Evolutionary conservation across 2,888 invertebrate genomes (phyloP).

Genomic region (Halictus ligatus): DNA sequence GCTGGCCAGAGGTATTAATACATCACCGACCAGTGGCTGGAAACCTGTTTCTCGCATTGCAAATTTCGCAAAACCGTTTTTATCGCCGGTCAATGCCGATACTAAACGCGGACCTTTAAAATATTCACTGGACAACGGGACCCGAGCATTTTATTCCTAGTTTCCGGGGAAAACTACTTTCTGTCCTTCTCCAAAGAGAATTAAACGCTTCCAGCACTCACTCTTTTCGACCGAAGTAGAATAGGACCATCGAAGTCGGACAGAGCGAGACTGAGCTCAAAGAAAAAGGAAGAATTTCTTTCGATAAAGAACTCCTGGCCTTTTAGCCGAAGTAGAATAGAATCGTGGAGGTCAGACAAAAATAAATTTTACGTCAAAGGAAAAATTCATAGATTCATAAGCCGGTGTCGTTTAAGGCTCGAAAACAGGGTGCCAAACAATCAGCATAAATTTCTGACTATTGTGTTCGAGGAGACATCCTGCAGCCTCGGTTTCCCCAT

Average conservation of each 20-base stretch:
- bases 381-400: background rate
- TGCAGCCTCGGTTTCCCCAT: background rate
- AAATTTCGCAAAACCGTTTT: slow-evolving; percentile 40
- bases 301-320: background rate
- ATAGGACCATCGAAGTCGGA: too few relatives aligned
- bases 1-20: background rate
- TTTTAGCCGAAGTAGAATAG: too few relatives aligned
- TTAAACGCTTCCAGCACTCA: too few relatives aligned
- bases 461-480: background rate
- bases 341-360: background rate
- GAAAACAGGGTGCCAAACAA: background rate
- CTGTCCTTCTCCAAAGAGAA: too few relatives aligned
- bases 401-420: background rate
- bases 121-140: background rate
- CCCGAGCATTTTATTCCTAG: too few relatives aligned
- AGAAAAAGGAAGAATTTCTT: background rate
- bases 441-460: background rate
- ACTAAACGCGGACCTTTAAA: slow-evolving; percentile 31
- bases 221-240: background rate
- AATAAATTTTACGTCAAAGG: background rate
- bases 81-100: slow-evolving; percentile 23
- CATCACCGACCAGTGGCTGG: background rate
- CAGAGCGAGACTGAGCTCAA: too few relatives aligned
- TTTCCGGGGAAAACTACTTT: background rate
- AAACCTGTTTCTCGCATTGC: slow-evolving; percentile 36